Conservation (phyloP, 2,888 invertebrate species). For the Orthonevra nobilis region DNA sequence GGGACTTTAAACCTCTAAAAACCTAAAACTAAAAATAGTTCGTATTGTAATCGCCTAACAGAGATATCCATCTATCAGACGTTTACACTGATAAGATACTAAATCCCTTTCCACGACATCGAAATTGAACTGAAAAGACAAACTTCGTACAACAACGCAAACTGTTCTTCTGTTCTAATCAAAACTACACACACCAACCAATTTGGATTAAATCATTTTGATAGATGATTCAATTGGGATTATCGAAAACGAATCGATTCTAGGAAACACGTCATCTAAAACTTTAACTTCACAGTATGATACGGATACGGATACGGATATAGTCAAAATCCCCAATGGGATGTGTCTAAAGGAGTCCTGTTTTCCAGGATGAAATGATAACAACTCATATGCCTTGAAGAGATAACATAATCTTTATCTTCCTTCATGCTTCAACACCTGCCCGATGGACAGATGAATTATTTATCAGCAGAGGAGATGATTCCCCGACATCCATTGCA, state of each 20-base stretch:
- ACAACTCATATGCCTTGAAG: slow-evolving; percentile 20
- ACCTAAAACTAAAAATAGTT: too few species aligned
- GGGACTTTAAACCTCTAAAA: too few species aligned
- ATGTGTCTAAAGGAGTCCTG: not conserved
- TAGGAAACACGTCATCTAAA: slow-evolving; percentile 8
- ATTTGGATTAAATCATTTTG: slow-evolving; percentile 47
- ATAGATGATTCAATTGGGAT: slow-evolving; percentile 32
- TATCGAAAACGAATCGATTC: slow-evolving; percentile 25
- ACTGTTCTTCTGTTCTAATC: too few species aligned
- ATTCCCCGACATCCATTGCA: not conserved
- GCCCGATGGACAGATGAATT: slow-evolving; percentile 31
- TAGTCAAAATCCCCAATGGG: too few species aligned
- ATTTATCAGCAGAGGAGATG: slow-evolving; percentile 35
- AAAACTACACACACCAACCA: too few species aligned
- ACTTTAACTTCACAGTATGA: not conserved
- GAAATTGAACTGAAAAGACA: not conserved
- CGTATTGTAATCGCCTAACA: too few species aligned
- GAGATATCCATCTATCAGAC: slow-evolving; percentile 22
- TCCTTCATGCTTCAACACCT: slow-evolving; percentile 11
- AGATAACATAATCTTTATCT: slow-evolving; percentile 15
- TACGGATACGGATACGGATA: too few species aligned
- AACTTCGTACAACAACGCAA: not conserved
- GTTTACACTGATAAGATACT: slow-evolving; percentile 24
- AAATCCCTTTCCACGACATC: slow-evolving; percentile 4
- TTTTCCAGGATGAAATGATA: slow-evolving; percentile 21